Conservation (phyloP, 2,797 vertebrate species). For the Darevskia mixta region DNA sequence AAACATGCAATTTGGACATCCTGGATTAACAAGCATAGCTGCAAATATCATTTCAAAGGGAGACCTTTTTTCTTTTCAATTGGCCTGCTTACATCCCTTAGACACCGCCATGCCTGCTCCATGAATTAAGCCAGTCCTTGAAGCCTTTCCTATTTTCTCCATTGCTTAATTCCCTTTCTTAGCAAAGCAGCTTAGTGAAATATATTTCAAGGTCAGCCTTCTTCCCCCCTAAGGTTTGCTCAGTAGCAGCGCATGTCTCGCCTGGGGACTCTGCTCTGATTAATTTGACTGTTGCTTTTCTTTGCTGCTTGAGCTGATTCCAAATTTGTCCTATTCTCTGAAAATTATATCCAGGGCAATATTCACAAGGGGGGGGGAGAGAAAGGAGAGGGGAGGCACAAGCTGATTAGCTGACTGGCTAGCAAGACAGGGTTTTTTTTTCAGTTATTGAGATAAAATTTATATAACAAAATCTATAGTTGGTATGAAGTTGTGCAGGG, state of each 20-base stretch:
- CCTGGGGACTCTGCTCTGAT: slow-evolving; percentile 76
- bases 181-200: slow-evolving; percentile 64
- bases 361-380: slow-evolving; percentile 17
- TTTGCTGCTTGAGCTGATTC: slow-evolving; percentile 71
- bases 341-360: slow-evolving; percentile 37
- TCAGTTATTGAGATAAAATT: not conserved
- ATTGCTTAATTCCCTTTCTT: slow-evolving; percentile 60
- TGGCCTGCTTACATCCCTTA: slow-evolving; percentile 33
- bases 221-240: slow-evolving; percentile 69
- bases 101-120: slow-evolving; percentile 42
- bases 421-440: not conserved
- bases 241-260: slow-evolving; percentile 66
- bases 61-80: slow-evolving; percentile 1
- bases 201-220: slow-evolving; percentile 77
- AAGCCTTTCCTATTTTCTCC: slow-evolving; percentile 62
- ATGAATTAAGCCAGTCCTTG: slow-evolving; percentile 41
- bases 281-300: slow-evolving; percentile 74
- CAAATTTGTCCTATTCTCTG: slow-evolving; percentile 68
- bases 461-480: not conserved
- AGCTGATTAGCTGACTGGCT: slow-evolving; percentile 20
- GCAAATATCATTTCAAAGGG: slow-evolving; percentile 21
- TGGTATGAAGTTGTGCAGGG: not conserved
- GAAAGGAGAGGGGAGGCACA: slow-evolving; percentile 9
- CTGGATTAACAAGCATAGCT: slow-evolving; percentile 22
- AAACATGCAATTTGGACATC: slow-evolving; percentile 1